Evolutionary conservation across 2,888 invertebrate species (phyloP).

Genomic region (Pachymerium ferrugineum): DNA sequence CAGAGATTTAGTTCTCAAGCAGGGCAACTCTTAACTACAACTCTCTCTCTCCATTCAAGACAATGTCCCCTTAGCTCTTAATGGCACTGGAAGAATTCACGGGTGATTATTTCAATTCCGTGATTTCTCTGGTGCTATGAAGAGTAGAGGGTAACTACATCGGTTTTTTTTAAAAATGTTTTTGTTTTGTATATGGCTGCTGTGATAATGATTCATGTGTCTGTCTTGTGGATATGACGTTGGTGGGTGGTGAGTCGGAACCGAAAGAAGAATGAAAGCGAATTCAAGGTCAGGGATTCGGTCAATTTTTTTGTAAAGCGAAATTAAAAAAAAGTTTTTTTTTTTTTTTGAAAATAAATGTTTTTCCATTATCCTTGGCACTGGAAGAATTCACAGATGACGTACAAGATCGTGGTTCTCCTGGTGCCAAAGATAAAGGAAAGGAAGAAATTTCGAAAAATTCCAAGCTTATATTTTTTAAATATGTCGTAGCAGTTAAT

Average conservation of each 20-base stretch:
- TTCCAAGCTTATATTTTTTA: no score
- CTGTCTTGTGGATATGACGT: neutral
- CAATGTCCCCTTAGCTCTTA: constrained; percentile 37
- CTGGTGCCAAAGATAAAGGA: constrained; percentile 59
- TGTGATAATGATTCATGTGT: neutral
- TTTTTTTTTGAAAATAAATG: no score
- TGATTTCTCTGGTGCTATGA: constrained; percentile 47
- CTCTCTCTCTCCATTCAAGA: neutral
- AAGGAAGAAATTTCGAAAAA: neutral
- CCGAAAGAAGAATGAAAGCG: neutral
- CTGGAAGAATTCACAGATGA: constrained; percentile 65
- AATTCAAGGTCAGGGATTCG: neutral
- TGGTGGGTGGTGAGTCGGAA: neutral
- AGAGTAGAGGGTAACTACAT: constrained; percentile 37
- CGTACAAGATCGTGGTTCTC: constrained; percentile 58
- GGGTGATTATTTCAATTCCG: constrained; percentile 42
- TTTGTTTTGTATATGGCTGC: neutral
- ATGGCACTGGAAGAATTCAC: constrained; percentile 49
- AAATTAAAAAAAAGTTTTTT: no score
- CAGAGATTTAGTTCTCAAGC: no score
- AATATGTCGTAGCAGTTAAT: no score
- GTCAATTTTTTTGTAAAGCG: no score
- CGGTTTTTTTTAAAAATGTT: neutral
- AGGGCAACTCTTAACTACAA: no score
- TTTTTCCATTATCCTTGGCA: constrained; percentile 55